Conservation (phyloP, 2,888 invertebrate species). For the Euclidia mi region DNA sequence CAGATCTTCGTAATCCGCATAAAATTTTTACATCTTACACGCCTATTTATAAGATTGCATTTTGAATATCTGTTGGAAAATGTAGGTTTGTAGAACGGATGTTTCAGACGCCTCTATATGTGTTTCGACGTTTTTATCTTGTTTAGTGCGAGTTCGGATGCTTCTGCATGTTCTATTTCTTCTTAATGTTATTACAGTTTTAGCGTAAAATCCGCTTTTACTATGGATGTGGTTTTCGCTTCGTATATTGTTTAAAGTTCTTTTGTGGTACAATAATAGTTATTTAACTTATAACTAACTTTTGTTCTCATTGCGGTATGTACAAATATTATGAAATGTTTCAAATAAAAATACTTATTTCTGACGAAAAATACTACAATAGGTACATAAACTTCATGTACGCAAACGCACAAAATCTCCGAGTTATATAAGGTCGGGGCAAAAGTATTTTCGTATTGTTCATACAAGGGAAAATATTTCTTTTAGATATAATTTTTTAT, state of each 20-base stretch:
- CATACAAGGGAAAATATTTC: too few relatives aligned
- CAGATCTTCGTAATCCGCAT: constrained; percentile 14
- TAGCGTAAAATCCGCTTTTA: constrained; percentile 19
- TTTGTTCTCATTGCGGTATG: too few relatives aligned
- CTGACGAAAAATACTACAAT: too few relatives aligned
- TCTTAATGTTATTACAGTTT: constrained; percentile 24
- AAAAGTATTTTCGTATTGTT: too few relatives aligned
- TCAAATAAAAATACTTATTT: too few relatives aligned
- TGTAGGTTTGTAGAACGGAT: constrained; percentile 35
- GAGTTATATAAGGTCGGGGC: too few relatives aligned
- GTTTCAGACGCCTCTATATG: constrained; percentile 35
- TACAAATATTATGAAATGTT: too few relatives aligned
- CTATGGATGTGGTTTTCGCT: background rate
- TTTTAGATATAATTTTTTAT: too few relatives aligned
- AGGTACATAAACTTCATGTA: too few relatives aligned
- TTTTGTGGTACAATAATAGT: too few relatives aligned
- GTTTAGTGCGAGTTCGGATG: constrained; percentile 36
- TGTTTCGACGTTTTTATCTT: constrained; percentile 49
- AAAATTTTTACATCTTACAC: constrained; percentile 25
- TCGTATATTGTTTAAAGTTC: background rate
- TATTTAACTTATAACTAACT: too few relatives aligned
- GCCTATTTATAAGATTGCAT: constrained; percentile 15
- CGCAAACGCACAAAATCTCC: too few relatives aligned
- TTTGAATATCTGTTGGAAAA: constrained; percentile 29
- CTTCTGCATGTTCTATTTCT: constrained; percentile 23